Base-by-base conservation (phyloP, 2,113 vertebrate genomes). In the Psophia crepitans region DNA sequence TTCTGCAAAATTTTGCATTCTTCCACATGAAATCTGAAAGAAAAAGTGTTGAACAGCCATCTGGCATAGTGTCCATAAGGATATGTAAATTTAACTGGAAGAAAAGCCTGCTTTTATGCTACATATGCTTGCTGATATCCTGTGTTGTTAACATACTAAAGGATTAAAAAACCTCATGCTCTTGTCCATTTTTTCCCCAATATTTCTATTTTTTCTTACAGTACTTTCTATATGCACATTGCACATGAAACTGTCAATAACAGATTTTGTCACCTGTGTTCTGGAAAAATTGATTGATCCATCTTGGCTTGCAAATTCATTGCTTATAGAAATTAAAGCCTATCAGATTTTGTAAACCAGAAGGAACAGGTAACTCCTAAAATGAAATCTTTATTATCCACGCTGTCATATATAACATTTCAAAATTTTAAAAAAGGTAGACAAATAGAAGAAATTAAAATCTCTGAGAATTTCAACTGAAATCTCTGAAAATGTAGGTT, bases 161-260 rank as follows among this genome's bases (percentile, higher is more conserved):
- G 6, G 35, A 46, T 57, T 64, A 48, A 12, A 14, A 28, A 35
- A 1, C 2, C 2, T n/a, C n/a, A n/a, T n/a, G n/a, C n/a, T n/a
- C n/a, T 51, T 68, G 6, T 22, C 20, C 1, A 4, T 16, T 71
- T 63, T 56, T 54, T 43, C 9, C 12, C 15, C 9, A 30, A 2
- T 19, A 30, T 54, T 61, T 54, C 44, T 56, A 0, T 2, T 79
- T 94, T 56, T 74, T 61, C 30, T 71, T 66, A 13, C 2, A 21
- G 6, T 53, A 15, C 69, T 78, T 80, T 61, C 26, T 49, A 46
- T 7, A 44, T 13, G 5, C 11, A 66, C 1, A 21, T 41, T 78
- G 16, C 6, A 46, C 8, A 3, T 37, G 14, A 66, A 93, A 32
- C 14, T 27, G 21, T 33, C 21, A 43, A 5, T 35, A 44, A 46